Evolutionary conservation across 2,888 invertebrate species (phyloP), one percentile per base, ranked within the genome.

Genomic region (Drosophila anomalata): DNA sequence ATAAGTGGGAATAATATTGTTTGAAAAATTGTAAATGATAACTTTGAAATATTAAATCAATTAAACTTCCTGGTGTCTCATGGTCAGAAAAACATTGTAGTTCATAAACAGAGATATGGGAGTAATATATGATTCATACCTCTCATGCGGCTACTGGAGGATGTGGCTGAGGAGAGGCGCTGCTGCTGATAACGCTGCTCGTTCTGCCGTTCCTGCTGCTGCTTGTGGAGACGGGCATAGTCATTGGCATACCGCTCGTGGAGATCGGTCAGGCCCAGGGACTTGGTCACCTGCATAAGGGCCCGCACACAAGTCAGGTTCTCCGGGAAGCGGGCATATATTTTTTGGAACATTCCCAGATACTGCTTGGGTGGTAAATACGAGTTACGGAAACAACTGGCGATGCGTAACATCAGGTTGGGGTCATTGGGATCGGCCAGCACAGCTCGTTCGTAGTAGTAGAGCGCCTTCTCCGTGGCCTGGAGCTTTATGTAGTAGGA

Each of bases 241-340:
- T 98, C 97, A 36, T 94, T 92, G 0, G 95, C 94, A 92, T 98
- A 99, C 20, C 96, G 94, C 73, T 96, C 95, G 55, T 91, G 82
- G 0, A 97, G 96, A 89, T 99, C 99, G 41, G 96, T 94, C 89
- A 99, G 93, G 0, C 98, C 98, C 86, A 99, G 94, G 89, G 91
- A 89, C 47, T 91, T 91, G n/a, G 92, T 91, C 2, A 90, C 90
- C 73, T 92, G 91, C 61, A 92, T 88, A 12, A 92, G 62, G 0
- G 92, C 94, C 91, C 91, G 95, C 96, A 99, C 91, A 94, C 99
- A 99, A 89, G 98, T 98, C 1, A 97, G 94, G 91, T 99, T 98
- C 73, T 99, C 98, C 0, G 99, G 99, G 91, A 99, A 99, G 77
- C 95, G 94, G 20, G 94, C 93, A 89, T 98, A 96, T 86, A 99